Evolutionary conservation across 64 coral and sea anemone species (phyloP), one percentile per base, ranked within the genome.

Genomic region (Porites lutea): DNA sequence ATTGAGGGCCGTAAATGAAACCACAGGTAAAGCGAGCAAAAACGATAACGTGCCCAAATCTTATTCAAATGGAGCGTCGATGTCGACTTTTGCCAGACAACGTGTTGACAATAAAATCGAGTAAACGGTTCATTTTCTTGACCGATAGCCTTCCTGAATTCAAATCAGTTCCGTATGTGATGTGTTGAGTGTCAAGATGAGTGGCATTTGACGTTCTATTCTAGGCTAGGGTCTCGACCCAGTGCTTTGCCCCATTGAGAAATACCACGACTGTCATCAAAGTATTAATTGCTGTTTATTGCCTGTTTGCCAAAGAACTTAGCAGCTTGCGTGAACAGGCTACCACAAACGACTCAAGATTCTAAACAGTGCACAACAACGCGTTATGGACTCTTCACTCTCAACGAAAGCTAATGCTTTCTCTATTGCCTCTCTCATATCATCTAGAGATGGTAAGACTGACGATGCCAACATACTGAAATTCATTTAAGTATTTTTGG

Each of bases 201-300:
- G 61, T 84, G 81, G 81, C 81, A 84, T 67, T 51, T 84, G 81
- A 69, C 63, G 18, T 52, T 46, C 62, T 84, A 84, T 84, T 84
- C 63, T 84, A 60, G 81, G 81, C 67, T 69, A 14, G 18, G 81
- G 81, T 84, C 81, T 84, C 81, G 81, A 68, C 63, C 81, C 63
- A 69, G 81, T 69, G 63, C 81, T 68, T 84, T 69, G 44, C 37
- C 46, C 63, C n/a, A 53, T 68, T 68, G 81, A 84, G 61, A 84
- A 68, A 84, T 84, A 69, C 81, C 61, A 66, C 45, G 63, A 82
- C 92, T 97, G 92, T 97, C 95, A 97, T 91, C 95, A 88, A 94
- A 94, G 90, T 89, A 92, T 97, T 97, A 97, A 97, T 97, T 94
- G 95, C 90, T 97, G 95, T 93, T 97, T 97, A 97, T 97, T 93